Base-by-base conservation (phyloP, 2,888 invertebrate species). In the Oligia latruncula region DNA sequence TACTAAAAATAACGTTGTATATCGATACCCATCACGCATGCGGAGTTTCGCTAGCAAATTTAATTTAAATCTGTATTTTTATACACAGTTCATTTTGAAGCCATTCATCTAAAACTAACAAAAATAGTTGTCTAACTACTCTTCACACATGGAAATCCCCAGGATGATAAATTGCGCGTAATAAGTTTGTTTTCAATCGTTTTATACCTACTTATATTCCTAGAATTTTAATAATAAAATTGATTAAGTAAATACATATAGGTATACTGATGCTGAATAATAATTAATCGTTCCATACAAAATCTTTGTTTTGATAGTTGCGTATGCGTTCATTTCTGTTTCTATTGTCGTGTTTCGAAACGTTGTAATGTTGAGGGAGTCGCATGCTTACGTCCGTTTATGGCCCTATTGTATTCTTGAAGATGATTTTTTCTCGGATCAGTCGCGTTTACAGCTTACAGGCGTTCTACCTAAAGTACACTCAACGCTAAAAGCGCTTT, bases 141-240 rank as follows among this genome's bases (percentile, higher is more conserved):
- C 11, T 4, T 75, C 2, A 35, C n/a, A n/a, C 1, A 62, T 52
- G 62, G 67, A 81, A 81, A 81, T 62, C 20, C 43, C 80, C 52
- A 40, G 29, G 52, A 4, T 35, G 20, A 52, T 8, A 80, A 66
- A 58, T 80, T 20, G 13, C 20, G 20, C 60, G 60, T 49, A 80
- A 4, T 52, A 62, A 2, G 9, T 20, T 20, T 52, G 11, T 73
- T 55, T 35, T 79, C n/a, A 35, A n/a, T 20, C n/a, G 11, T 70
- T 35, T 17, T 78, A 8, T 2, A 29, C 15, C 11, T 60, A 29
- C 29, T 29, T 29, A 40, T 72, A 60, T 80, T 60, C 23, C 35
- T 66, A 67, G 60, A 67, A 67, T 55, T 35, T 64, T 6, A 17
- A 17, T 17, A 52, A 52, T 52, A 52, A 6, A 17, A 52, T 17